Conservation (phyloP, 2,797 vertebrate genomes). For the Phataginus tricuspis region DNA sequence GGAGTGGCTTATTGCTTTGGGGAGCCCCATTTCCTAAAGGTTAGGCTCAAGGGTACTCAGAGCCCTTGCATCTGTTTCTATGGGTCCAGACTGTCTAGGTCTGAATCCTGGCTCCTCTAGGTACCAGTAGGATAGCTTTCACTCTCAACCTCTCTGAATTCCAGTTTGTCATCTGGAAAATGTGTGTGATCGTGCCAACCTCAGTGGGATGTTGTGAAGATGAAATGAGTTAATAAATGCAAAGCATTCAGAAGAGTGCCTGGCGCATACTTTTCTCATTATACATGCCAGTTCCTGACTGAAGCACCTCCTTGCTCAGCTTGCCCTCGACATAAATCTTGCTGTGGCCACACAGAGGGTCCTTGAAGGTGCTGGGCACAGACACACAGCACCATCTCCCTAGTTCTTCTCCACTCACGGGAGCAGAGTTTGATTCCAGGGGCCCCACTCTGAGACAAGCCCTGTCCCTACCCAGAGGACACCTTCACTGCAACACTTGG, state of each 20-base stretch:
- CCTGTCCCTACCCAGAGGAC: not conserved
- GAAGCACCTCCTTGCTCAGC: not conserved
- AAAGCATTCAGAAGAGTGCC: not conserved
- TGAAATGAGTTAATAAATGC: too few species aligned
- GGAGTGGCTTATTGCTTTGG: not conserved
- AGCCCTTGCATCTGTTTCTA: not conserved
- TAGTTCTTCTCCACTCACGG: not conserved
- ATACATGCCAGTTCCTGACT: not conserved
- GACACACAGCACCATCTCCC: not conserved
- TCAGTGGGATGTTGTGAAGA: not conserved
- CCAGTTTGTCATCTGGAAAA: not conserved
- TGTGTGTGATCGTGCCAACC: too few species aligned
- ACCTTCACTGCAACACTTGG: not conserved
- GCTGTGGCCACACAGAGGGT: not conserved
- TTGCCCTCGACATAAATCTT: not conserved
- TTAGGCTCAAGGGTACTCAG: not conserved
- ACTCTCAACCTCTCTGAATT: not conserved
- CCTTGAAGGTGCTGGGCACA: not conserved
- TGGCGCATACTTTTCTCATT: fast-evolving
- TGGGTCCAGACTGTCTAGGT: not conserved
- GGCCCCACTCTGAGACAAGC: not conserved
- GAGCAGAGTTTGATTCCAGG: not conserved
- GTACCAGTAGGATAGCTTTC: not conserved
- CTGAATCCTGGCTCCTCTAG: not conserved
- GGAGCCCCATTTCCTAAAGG: not conserved